These are phyloP conservation scores for Pocillopora damicornis DNA, from an alignment of 64 coral and sea anemone species.

Conservation along the genomic window DNA sequence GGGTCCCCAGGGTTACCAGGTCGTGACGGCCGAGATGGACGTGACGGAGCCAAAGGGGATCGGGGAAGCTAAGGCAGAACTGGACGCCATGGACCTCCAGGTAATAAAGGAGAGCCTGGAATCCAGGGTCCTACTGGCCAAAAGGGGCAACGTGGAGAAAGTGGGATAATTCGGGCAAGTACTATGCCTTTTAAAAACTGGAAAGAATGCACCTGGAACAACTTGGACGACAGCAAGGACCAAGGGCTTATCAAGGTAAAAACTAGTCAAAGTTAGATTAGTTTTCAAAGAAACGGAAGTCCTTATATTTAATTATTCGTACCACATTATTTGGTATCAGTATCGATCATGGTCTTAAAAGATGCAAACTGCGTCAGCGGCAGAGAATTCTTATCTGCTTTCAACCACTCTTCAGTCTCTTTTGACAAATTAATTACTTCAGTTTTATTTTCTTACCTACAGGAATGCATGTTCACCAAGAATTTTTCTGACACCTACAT, in stretches of 20 bases:
- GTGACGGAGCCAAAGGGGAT: not conserved
- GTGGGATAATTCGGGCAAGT: not conserved
- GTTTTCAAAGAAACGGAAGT: too few species aligned
- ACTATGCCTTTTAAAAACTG: not conserved
- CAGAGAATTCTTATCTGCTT: too few species aligned
- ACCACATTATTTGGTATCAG: too few species aligned
- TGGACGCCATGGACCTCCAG: not conserved
- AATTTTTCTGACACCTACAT: not conserved
- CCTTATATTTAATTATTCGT: too few species aligned
- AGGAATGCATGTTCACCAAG: not conserved
- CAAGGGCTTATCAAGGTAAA: not conserved
- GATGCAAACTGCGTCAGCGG: too few species aligned
- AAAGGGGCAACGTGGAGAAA: not conserved
- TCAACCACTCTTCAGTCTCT: not conserved
- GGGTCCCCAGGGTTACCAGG: not conserved
- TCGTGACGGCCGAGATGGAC: not conserved
- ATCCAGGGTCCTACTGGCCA: not conserved
- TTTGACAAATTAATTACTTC: not conserved
- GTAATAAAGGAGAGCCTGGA: not conserved
- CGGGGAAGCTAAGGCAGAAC: not conserved
- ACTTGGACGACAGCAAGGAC: not conserved
- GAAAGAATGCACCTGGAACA: not conserved
- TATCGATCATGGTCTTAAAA: too few species aligned
- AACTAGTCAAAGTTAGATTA: too few species aligned
- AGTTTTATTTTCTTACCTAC: not conserved